Evolutionary conservation across 2,797 vertebrate genomes (phyloP).

Genomic region (Hirundo rustica): DNA sequence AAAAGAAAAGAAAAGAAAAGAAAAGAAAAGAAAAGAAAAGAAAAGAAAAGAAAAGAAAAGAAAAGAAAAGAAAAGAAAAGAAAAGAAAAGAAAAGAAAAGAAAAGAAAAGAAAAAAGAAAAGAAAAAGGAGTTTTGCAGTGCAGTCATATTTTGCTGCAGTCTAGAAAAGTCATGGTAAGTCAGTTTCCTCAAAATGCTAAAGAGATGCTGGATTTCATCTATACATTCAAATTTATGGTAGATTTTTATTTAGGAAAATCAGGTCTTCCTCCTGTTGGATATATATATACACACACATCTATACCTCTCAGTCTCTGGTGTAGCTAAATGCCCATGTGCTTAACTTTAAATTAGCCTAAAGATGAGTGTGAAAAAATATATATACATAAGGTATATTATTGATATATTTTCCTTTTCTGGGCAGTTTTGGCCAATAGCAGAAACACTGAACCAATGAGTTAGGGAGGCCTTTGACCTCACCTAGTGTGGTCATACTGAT

Average conservation of each 20-base stretch:
- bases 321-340: background rate
- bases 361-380: background rate
- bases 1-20: too few relatives aligned
- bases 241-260: background rate
- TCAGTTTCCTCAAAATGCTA: background rate
- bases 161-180: background rate
- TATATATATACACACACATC: background rate
- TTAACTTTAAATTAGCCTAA: background rate
- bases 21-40: too few relatives aligned
- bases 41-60: too few relatives aligned
- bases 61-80: too few relatives aligned
- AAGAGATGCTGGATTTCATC: background rate
- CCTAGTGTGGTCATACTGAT: background rate
- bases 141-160: background rate
- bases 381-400: background rate
- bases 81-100: too few relatives aligned
- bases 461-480: background rate
- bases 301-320: background rate
- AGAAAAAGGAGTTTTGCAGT: background rate
- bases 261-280: background rate
- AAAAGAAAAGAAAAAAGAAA: too few relatives aligned
- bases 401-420: background rate
- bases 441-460: background rate
- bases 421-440: background rate
- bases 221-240: background rate